Evolutionary conservation across 1,140 invertebrate genomes (phyloP).

Genomic region (Lasaia peninsularis): DNA sequence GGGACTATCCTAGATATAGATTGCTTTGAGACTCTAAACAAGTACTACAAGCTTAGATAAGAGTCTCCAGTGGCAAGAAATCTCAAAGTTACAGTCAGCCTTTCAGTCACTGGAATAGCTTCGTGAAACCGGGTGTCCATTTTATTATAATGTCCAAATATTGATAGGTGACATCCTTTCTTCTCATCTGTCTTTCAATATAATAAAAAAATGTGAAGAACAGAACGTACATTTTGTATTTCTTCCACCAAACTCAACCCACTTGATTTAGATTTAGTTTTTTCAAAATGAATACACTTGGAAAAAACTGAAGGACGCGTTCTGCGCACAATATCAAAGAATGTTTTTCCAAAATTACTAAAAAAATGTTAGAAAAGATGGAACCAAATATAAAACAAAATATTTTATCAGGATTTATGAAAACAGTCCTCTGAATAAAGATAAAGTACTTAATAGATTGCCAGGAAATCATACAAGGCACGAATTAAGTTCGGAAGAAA

Average conservation of each 20-base stretch:
- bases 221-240: too few relatives aligned
- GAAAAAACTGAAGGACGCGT: too few relatives aligned
- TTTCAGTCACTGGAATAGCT: slow-evolving; percentile 12
- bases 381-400: slow-evolving; percentile 21
- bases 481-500: background rate
- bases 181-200: too few relatives aligned
- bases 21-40: too few relatives aligned
- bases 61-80: slow-evolving; percentile 10
- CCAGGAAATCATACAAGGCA: background rate
- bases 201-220: too few relatives aligned
- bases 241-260: too few relatives aligned
- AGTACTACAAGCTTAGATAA: background rate
- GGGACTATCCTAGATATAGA: too few relatives aligned
- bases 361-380: slow-evolving; percentile 15
- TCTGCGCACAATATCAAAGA: too few relatives aligned
- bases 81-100: slow-evolving; percentile 11
- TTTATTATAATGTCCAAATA: too few relatives aligned
- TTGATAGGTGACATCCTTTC: too few relatives aligned
- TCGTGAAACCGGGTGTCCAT: background rate
- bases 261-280: too few relatives aligned
- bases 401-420: slow-evolving; percentile 26
- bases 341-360: background rate
- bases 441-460: slow-evolving; percentile 19
- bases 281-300: too few relatives aligned
- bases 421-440: slow-evolving; percentile 20